These are phyloP conservation scores for Podilymbus podiceps DNA, from an alignment of 2,113 vertebrate species.

Conservation along the genomic window DNA sequence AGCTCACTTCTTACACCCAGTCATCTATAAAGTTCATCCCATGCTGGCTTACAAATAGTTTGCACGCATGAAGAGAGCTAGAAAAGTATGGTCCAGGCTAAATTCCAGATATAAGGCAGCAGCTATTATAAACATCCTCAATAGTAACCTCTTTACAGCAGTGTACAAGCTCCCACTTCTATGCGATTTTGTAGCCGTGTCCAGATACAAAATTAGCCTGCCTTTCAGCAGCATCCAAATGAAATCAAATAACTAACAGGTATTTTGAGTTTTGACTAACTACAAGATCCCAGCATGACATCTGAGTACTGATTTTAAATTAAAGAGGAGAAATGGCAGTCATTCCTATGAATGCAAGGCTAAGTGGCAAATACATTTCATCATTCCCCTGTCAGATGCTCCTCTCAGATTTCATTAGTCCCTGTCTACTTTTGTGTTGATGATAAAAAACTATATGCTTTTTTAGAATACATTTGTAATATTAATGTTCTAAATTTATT, in stretches of 20 bases:
- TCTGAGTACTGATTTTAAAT: background rate
- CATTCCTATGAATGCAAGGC: background rate
- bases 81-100: background rate
- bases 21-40: background rate
- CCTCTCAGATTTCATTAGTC: background rate
- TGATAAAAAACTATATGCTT: background rate
- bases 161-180: background rate
- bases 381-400: background rate
- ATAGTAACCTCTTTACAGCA: background rate
- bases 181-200: rapidly evolving
- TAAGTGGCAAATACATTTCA: background rate
- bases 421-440: background rate
- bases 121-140: background rate
- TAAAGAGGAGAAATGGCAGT: background rate
- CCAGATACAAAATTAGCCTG: background rate
- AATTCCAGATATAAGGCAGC: background rate
- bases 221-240: background rate
- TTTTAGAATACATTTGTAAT: background rate
- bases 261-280: background rate
- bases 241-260: background rate
- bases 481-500: background rate
- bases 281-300: background rate
- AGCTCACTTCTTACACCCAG: background rate
- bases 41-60: background rate
- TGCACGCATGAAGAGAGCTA: rapidly evolving